A percentile compares a stretch with the other conserved stretches of the same genome.
Conservation (phyloP, 2,888 invertebrate species). For the Geotrupes spiniger region DNA sequence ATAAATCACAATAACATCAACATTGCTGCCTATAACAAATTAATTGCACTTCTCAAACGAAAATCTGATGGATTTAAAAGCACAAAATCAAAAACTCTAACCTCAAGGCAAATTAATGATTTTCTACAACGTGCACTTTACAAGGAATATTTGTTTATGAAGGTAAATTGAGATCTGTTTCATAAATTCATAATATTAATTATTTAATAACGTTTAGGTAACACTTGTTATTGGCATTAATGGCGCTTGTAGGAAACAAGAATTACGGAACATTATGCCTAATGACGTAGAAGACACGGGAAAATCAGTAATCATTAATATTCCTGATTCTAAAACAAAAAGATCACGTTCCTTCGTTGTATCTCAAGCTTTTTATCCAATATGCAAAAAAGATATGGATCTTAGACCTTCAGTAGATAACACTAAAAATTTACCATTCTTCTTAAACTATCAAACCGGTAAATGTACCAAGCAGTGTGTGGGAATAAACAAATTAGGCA, state of each 20-base stretch:
- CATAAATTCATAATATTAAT: background rate
- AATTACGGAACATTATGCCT: background rate
- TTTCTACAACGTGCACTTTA: background rate
- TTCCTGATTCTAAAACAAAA: background rate
- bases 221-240: background rate
- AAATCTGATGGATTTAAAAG: slow-evolving; percentile 5
- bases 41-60: background rate
- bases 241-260: background rate
- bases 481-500: slow-evolving; percentile 21
- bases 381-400: background rate
- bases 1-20: background rate
- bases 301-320: background rate
- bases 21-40: background rate
- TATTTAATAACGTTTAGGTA: too few species aligned
- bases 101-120: background rate
- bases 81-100: background rate
- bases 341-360: background rate
- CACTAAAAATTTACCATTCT: background rate
- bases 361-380: background rate
- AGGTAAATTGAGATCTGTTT: background rate
- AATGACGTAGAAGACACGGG: background rate
- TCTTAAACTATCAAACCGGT: background rate
- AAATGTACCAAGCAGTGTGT: slow-evolving; percentile 15
- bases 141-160: background rate
- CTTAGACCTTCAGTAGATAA: background rate